phyloP scores from a whole-genome alignment of 2,888 invertebrate species.

The Stenchaetothrips biformis region DNA sequence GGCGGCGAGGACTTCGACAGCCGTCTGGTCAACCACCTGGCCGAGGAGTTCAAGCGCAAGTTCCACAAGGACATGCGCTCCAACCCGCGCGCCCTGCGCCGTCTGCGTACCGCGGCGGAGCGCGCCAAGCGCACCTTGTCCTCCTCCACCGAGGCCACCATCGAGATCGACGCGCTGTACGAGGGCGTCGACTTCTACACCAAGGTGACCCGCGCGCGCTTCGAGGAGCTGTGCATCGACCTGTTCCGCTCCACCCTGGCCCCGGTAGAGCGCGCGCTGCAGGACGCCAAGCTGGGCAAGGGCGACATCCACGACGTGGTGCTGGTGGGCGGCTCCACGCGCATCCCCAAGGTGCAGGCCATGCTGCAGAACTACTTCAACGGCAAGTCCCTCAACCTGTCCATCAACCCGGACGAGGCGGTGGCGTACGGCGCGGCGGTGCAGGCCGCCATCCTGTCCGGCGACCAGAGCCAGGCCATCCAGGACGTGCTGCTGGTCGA shows the following conservation, averaged over 20 bases:
- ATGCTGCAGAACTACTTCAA: slow-evolving; percentile 58
- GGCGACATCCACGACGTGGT: slow-evolving; percentile 70
- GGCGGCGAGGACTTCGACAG: slow-evolving; percentile 65
- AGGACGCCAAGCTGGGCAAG: slow-evolving; percentile 74
- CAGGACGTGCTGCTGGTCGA: slow-evolving; percentile 68
- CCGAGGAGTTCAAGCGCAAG: slow-evolving; percentile 55
- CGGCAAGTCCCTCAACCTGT: slow-evolving; percentile 64
- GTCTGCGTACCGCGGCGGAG: slow-evolving; percentile 52
- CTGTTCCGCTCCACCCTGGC: slow-evolving; percentile 66
- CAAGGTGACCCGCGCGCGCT: slow-evolving; percentile 65
- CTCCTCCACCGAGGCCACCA: slow-evolving; percentile 50
- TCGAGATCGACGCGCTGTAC: slow-evolving; percentile 51
- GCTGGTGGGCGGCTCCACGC: slow-evolving; percentile 73
- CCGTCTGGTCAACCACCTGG: slow-evolving; percentile 54
- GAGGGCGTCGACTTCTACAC: slow-evolving; percentile 58
- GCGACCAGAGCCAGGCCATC: slow-evolving; percentile 53
- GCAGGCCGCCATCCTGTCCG: slow-evolving; percentile 72
- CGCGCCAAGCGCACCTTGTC: slow-evolving; percentile 51
- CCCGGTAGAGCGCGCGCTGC: slow-evolving; percentile 71
- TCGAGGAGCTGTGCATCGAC: slow-evolving; percentile 68
- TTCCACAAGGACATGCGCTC: slow-evolving; percentile 48
- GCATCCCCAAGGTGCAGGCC: slow-evolving; percentile 72
- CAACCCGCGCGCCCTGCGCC: slow-evolving; percentile 48
- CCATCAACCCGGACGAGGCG: slow-evolving; percentile 76
- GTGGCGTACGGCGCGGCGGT: slow-evolving; percentile 77